phyloP scores from a whole-genome alignment of 2,113 vertebrate genomes.

The Dasyprocta punctata region DNA sequence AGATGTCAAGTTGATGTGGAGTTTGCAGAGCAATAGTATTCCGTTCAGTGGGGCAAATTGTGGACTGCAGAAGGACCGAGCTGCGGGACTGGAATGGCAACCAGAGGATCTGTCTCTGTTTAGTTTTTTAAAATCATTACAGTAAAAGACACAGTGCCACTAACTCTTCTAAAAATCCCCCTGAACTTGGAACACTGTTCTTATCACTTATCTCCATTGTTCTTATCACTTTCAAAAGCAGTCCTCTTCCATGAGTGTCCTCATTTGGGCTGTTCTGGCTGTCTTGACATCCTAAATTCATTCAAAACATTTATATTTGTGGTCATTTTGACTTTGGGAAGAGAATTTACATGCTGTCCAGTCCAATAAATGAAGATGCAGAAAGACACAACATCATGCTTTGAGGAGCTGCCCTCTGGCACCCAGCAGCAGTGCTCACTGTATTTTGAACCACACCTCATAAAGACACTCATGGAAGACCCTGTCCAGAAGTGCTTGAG shows the following conservation, averaged over 20 bases:
- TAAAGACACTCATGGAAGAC: neutral
- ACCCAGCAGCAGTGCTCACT: neutral
- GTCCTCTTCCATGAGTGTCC: neutral
- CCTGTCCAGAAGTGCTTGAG: neutral
- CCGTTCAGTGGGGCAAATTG: neutral
- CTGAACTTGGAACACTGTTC: neutral
- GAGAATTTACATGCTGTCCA: neutral
- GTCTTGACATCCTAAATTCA: neutral
- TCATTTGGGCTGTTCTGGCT: neutral
- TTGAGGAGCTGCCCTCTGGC: neutral
- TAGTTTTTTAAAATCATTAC: neutral
- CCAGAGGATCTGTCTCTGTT: neutral
- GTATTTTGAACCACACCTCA: neutral
- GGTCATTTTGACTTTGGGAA: neutral
- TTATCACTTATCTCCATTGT: neutral
- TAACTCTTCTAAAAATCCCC: neutral
- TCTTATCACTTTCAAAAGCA: neutral
- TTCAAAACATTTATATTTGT: neutral
- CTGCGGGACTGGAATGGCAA: neutral
- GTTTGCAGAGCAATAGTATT: neutral
- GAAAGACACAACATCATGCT: neutral
- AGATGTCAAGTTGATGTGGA: neutral
- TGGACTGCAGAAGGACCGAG: neutral
- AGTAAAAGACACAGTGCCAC: neutral
- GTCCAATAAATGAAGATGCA: neutral